Base-by-base conservation (phyloP, 2,113 vertebrate genomes). In the Excalfactoria chinensis region DNA sequence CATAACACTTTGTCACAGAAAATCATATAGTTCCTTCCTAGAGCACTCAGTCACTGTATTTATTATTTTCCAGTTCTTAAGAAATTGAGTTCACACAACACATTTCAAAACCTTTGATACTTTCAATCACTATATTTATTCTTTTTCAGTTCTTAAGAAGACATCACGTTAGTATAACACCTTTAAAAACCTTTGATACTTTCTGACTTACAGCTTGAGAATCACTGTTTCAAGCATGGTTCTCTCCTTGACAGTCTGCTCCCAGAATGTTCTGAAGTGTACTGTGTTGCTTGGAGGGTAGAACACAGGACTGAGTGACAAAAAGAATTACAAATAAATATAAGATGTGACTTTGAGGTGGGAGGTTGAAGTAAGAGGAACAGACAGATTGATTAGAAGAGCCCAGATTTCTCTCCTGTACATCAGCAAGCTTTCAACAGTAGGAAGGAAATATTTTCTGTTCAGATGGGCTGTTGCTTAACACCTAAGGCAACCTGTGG, bases 301-400 rank as follows among this genome's bases (percentile, higher is more conserved):
- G 32, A 93, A 59, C 70, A 72, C 73, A 93, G 89, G 89, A 93
- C 55, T 5, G 30, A 95, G 84, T 90, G 74, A 89, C 91, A 95
- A 79, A 86, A 95, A 66, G 40, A 26, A 84, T 79, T 87, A 95
- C 59, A 53, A 55, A 43, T 79, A 90, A 85, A 37, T 16, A 75
- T 13, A 9, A 81, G 44, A 91, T 40, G 11, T 69, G 74, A 89
- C 60, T 92, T 78, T 82, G 84, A 92, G 74, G 82, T 79, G 34
- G 49, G 49, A 95, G 44, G 53, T 41, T 89, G 63, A 92, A 81
- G 37, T 84, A 70, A 84, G 53, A 89, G 53, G 37, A 70, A 81
- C 23, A 82, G 87, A 89, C 41, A 78, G 41, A 60, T 4, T 66
- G n/a, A 80, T 89, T 44, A 66, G 41, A 82, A 89, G 44, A 73